phyloP scores from a whole-genome alignment of 2,888 invertebrate species.

The Linnaemya vulpina region DNA sequence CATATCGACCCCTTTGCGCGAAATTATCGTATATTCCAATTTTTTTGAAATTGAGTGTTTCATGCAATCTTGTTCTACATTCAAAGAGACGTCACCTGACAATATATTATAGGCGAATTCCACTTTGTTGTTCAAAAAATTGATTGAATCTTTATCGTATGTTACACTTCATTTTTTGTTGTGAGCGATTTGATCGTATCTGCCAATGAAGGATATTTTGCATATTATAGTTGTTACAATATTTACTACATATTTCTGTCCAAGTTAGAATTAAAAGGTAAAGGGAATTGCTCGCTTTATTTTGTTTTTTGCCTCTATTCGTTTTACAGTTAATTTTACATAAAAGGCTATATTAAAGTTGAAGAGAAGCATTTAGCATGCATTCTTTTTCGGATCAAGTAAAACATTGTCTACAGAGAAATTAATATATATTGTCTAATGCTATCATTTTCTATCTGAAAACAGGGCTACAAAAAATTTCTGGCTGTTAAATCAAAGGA shows the following conservation, averaged over 20 bases:
- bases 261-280: background rate
- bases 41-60: constrained; percentile 4
- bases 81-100: constrained; percentile 20
- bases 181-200: constrained; percentile 23
- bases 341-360: constrained; percentile 41
- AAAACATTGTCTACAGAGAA: no score
- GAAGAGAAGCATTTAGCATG: constrained; percentile 35
- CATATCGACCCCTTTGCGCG: no score
- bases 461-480: no score
- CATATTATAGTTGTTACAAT: constrained; percentile 25
- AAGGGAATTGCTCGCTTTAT: constrained; percentile 29
- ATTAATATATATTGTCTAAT: no score
- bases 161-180: constrained; percentile 8
- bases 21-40: no score
- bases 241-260: constrained; percentile 15
- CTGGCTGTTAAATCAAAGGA: no score
- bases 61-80: constrained; percentile 9
- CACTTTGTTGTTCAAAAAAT: no score
- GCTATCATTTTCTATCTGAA: no score
- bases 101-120: constrained; percentile 19
- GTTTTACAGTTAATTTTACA: constrained; percentile 36
- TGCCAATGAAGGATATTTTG: constrained; percentile 40
- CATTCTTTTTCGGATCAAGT: no score
- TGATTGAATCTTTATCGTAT: background rate
- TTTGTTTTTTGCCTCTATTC: constrained; percentile 36